These are phyloP conservation scores for Chrysochloris asiatica DNA, from an alignment of 2,113 vertebrate species.

Conservation along the genomic window DNA sequence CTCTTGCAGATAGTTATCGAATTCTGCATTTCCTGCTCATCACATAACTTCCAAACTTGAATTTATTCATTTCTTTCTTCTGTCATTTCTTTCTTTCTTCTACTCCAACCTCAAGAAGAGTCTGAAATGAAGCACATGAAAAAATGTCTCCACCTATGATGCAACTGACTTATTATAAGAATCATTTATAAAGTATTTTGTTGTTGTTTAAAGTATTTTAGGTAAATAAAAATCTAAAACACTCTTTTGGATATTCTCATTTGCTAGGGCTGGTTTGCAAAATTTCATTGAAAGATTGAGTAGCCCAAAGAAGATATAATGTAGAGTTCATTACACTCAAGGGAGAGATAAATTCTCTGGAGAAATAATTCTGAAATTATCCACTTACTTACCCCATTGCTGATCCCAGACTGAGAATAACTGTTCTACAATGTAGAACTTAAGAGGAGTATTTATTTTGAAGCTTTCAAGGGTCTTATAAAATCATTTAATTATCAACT, in stretches of 20 bases:
- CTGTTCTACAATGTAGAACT: fast-evolving
- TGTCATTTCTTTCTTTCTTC: neutral
- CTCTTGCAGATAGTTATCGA: neutral
- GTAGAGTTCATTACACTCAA: neutral
- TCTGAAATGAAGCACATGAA: neutral
- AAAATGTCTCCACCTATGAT: neutral
- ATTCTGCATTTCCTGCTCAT: neutral
- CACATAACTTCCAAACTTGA: neutral
- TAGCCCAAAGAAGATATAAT: neutral
- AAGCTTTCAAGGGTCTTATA: no score
- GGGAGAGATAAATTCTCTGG: neutral
- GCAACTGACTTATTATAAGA: neutral
- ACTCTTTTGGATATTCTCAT: neutral
- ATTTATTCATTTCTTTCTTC: neutral
- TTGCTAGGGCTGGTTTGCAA: neutral
- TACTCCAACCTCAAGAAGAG: neutral
- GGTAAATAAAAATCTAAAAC: neutral
- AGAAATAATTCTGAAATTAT: no score
- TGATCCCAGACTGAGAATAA: neutral
- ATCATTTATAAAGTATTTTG: neutral
- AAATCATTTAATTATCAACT: no score
- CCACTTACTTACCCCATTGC: neutral
- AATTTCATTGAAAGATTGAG: neutral
- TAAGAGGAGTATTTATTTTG: neutral
- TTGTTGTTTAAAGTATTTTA: neutral